Conservation (phyloP, 2,888 invertebrate genomes). For the Trichopoda pennipes region DNA sequence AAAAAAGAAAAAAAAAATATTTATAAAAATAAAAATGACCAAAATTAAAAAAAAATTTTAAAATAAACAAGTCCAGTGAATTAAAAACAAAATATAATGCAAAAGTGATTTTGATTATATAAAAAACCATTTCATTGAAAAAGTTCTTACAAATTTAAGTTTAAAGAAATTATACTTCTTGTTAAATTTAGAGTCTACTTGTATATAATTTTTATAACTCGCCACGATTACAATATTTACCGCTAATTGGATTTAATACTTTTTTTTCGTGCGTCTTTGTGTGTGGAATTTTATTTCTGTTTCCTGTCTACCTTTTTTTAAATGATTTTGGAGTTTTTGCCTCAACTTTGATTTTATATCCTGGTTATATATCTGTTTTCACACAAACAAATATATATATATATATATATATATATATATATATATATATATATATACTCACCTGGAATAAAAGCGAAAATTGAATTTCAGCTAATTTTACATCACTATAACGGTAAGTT, state of each 20-base stretch:
- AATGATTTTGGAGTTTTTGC: constrained; percentile 50
- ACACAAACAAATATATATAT: neutral
- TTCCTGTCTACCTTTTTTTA: constrained; percentile 41
- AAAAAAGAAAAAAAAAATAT: neutral
- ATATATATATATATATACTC: constrained; percentile 32
- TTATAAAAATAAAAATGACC: neutral
- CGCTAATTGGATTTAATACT: constrained; percentile 29
- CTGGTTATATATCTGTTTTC: constrained; percentile 13
- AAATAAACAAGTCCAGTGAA: neutral
- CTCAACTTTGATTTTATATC: constrained; percentile 20
- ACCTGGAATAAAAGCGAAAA: constrained; percentile 53
- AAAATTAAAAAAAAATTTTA: neutral
- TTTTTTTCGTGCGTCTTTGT: constrained; percentile 33
- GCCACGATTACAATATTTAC: neutral
- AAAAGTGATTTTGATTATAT: neutral
- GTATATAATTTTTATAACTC: neutral
- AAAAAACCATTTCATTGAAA: neutral
- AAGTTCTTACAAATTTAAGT: neutral
- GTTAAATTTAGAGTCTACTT: neutral
- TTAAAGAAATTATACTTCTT: neutral
- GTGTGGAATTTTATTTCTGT: constrained; percentile 39
- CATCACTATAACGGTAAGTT: constrained; percentile 55
- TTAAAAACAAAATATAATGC: neutral
- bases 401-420: no score
- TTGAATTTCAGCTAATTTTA: constrained; percentile 26